phyloP scores from a whole-genome alignment of 2,113 vertebrate genomes.

The Patagioenas fasciata region DNA sequence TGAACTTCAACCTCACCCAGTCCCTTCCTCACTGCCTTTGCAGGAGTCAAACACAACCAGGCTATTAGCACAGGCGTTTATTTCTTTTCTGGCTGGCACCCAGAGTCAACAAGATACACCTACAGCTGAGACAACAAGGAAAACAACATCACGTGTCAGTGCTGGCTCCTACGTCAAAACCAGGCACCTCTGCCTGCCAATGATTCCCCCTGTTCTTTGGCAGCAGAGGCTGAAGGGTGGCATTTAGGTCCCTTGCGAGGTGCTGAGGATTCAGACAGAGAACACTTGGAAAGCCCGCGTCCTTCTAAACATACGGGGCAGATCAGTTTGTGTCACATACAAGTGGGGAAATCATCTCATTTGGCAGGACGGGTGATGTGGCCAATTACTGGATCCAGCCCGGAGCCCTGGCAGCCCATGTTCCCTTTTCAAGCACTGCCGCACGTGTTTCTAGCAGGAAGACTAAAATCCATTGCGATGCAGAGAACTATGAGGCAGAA shows the following conservation, averaged over 20 bases:
- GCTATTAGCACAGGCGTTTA: constrained; percentile 11
- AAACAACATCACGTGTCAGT: constrained; percentile 38
- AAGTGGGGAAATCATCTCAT: not conserved
- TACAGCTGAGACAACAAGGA: constrained; percentile 48
- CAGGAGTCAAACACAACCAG: not conserved
- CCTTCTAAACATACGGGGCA: constrained; percentile 15
- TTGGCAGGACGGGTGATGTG: not conserved
- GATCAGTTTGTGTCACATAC: not conserved
- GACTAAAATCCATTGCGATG: accelerated
- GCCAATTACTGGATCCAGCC: not conserved
- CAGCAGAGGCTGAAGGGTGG: not conserved
- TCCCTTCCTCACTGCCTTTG: not conserved
- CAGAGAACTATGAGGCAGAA: not conserved
- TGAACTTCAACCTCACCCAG: constrained; percentile 25
- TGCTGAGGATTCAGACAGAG: not conserved
- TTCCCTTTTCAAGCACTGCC: not conserved
- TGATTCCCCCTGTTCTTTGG: not conserved
- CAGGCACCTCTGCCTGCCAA: not conserved
- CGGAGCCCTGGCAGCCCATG: accelerated
- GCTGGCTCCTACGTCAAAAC: not conserved
- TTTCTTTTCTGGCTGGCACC: constrained; percentile 28
- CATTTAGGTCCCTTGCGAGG: accelerated
- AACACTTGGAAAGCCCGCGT: not conserved
- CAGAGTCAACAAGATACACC: constrained; percentile 65
- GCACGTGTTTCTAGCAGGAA: not conserved